Evolutionary conservation across 2,888 invertebrate species (phyloP).

Genomic region (Crioceris asparagi): DNA sequence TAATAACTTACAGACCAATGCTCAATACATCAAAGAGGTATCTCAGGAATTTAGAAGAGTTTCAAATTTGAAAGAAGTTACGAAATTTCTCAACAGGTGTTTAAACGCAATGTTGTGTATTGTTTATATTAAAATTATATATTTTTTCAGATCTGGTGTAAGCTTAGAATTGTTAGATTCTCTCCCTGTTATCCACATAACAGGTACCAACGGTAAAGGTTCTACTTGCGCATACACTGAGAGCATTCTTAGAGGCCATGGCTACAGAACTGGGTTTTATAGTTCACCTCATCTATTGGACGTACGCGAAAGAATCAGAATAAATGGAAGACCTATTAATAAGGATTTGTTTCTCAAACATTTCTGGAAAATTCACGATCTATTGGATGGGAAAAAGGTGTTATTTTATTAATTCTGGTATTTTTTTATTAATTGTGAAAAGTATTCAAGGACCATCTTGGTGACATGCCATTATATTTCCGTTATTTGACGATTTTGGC

Average conservation of each 20-base stretch:
- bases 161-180: conserved; percentile 53
- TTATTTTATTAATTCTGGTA: background rate
- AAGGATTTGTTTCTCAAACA: conserved; percentile 61
- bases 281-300: conserved; percentile 93
- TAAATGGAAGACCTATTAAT: conserved; percentile 71
- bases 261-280: conserved; percentile 84
- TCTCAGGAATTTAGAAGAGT: conserved; percentile 29
- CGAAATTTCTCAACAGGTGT: conserved; percentile 19
- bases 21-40: conserved; percentile 45
- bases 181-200: conserved; percentile 83
- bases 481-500: conserved; percentile 88
- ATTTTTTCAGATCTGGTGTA: conserved; percentile 48
- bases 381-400: conserved; percentile 44
- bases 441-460: conserved; percentile 45
- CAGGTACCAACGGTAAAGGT: conserved; percentile 97
- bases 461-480: conserved; percentile 88
- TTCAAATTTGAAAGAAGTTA: conserved; percentile 17
- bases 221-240: conserved; percentile 92
- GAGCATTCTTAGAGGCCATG: conserved; percentile 72
- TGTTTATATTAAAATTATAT: background rate
- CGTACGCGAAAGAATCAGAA: conserved; percentile 82
- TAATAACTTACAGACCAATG: conserved; percentile 64
- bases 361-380: conserved; percentile 74
- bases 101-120: background rate
- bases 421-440: conserved; percentile 7